These are phyloP conservation scores for Cricetomys ansorgei DNA, from an alignment of 2,113 vertebrate genomes.

Conservation along the genomic window DNA sequence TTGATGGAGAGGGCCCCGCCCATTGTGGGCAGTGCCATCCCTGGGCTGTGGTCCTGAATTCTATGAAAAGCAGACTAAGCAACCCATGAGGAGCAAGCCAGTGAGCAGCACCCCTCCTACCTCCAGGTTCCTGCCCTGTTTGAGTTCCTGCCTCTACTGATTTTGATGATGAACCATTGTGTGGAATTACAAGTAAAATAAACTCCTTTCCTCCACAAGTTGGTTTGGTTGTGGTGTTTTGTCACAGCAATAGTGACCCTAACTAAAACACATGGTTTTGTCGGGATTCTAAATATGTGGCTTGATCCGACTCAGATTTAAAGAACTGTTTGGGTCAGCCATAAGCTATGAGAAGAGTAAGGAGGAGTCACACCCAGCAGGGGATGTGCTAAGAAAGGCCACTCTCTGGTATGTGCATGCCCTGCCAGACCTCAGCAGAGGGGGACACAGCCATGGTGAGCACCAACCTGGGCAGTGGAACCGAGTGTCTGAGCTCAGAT, in stretches of 20 bases:
- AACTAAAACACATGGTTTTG: neutral
- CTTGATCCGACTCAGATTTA: neutral
- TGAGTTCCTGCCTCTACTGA: neutral
- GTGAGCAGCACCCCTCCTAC: neutral
- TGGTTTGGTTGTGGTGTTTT: neutral
- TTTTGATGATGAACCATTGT: neutral
- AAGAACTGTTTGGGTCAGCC: neutral
- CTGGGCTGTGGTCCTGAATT: neutral
- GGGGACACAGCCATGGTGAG: too few relatives aligned
- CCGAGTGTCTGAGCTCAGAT: too few relatives aligned
- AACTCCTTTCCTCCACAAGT: neutral
- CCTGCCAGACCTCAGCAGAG: too few relatives aligned
- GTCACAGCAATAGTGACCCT: neutral
- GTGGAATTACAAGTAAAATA: neutral
- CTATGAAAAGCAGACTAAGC: neutral
- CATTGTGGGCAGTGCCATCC: too few relatives aligned
- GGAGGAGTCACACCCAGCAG: neutral
- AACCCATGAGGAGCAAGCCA: neutral
- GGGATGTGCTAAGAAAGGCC: neutral
- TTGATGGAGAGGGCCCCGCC: neutral
- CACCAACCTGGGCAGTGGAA: too few relatives aligned
- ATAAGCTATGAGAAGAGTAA: neutral
- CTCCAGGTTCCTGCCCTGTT: too few relatives aligned
- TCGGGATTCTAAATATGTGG: neutral
- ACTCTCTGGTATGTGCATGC: neutral